phyloP scores from a whole-genome alignment of 2,888 invertebrate species.

The Caenorhabditis plicata region DNA sequence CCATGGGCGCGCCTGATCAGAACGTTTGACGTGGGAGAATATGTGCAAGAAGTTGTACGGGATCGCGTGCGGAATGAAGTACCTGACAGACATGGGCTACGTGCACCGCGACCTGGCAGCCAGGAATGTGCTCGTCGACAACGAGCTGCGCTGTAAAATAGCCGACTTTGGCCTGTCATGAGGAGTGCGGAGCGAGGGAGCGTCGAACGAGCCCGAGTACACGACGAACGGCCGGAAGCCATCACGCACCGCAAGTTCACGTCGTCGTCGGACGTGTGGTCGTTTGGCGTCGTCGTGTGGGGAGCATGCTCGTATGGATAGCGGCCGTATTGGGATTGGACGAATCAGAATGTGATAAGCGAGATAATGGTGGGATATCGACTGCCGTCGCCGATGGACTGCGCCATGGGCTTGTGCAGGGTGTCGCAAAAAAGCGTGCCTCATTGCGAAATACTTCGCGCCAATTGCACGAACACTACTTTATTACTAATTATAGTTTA shows the following conservation, averaged over 20 bases:
- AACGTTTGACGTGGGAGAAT: conserved; percentile 89
- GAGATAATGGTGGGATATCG: conserved; percentile 97
- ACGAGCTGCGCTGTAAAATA: conserved; percentile 95
- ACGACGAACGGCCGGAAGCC: conserved; percentile 64
- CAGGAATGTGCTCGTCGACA: conserved; percentile 94
- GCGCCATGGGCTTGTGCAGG: conserved; percentile 95
- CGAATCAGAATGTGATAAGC: conserved; percentile 97
- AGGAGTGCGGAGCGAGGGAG: conserved; percentile 46
- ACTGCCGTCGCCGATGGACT: conserved; percentile 75
- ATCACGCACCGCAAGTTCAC: conserved; percentile 83
- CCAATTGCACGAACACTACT: too few relatives aligned
- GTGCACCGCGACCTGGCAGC: conserved; percentile 93
- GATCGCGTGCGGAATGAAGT: conserved; percentile 97
- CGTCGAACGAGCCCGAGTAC: conserved; percentile 58
- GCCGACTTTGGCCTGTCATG: conserved; percentile 97
- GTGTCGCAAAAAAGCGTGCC: too few relatives aligned
- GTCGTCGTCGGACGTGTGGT: conserved; percentile 99
- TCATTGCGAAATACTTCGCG: too few relatives aligned
- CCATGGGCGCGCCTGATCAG: too few relatives aligned
- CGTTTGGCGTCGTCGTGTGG: conserved; percentile 98
- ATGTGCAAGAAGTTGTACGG: conserved; percentile 94
- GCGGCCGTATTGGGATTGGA: conserved; percentile 99
- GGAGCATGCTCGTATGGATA: conserved; percentile 99
- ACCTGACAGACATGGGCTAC: conserved; percentile 97
- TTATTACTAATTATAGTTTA: too few relatives aligned